Evolutionary conservation across 2,888 invertebrate species (phyloP).

Genomic region (Ecliptopera silaceata): DNA sequence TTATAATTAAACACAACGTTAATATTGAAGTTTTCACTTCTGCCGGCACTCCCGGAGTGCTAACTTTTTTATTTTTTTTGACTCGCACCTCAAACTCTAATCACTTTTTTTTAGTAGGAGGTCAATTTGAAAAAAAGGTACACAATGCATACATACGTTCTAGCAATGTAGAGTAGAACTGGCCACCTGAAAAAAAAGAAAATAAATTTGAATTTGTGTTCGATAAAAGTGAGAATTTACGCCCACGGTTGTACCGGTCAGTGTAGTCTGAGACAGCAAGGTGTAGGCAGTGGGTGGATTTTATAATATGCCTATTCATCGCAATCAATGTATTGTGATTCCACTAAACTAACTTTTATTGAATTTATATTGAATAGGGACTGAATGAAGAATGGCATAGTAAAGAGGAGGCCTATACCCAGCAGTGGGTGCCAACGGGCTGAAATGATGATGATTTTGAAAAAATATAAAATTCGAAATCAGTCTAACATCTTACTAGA

Average conservation of each 20-base stretch:
- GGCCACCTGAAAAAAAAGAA: conserved; percentile 22
- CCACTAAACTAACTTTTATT: background rate
- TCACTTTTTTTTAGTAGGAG: no score
- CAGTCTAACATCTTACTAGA: no score
- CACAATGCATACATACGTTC: conserved; percentile 12
- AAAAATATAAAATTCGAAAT: no score
- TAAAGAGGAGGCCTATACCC: no score
- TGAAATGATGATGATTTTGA: no score
- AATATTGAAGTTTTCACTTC: no score
- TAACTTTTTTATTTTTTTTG: no score
- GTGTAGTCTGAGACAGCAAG: conserved; percentile 1
- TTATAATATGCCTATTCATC: conserved; percentile 9
- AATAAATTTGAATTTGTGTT: background rate
- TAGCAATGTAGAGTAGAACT: conserved; percentile 3
- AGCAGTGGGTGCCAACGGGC: no score
- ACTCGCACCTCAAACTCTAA: no score
- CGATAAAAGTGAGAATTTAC: background rate
- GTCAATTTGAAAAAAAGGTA: background rate
- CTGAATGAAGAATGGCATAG: no score
- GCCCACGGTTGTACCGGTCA: background rate
- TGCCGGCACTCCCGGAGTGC: no score
- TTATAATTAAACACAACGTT: no score
- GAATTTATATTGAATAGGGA: background rate
- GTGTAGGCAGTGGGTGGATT: conserved; percentile 17
- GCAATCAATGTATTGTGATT: background rate